Evolutionary conservation across 2,888 invertebrate species (phyloP).

Genomic region (Diaprepes abbreviatus): DNA sequence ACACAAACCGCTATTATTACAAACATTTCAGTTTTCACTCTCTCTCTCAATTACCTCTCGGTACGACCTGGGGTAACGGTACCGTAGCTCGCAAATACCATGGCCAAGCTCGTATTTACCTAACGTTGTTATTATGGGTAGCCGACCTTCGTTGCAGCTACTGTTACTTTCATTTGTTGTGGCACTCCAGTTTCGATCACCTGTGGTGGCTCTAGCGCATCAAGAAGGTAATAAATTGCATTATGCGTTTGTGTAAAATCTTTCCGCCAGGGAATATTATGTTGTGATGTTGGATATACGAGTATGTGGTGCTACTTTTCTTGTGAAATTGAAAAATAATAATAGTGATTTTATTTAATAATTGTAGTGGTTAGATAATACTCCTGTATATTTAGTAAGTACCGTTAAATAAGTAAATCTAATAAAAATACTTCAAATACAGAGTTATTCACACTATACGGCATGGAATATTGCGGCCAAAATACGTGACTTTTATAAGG

Average conservation of each 20-base stretch:
- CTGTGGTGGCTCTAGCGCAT: constrained; percentile 57
- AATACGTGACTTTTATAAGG: too few relatives aligned
- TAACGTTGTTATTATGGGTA: constrained; percentile 46
- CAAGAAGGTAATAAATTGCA: constrained; percentile 56
- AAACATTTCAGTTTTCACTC: constrained; percentile 56
- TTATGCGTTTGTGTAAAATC: background rate
- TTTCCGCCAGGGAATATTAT: background rate
- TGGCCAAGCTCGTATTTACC: constrained; percentile 50
- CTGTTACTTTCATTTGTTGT: constrained; percentile 55
- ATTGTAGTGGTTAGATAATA: too few relatives aligned
- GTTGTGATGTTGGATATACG: constrained; percentile 8
- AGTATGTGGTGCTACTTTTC: too few relatives aligned
- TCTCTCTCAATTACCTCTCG: constrained; percentile 58
- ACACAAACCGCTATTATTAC: constrained; percentile 24
- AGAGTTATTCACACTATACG: too few relatives aligned
- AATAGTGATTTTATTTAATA: too few relatives aligned
- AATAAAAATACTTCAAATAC: too few relatives aligned
- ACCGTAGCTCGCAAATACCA: constrained; percentile 42
- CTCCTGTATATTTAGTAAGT: too few relatives aligned
- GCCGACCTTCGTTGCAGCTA: constrained; percentile 56
- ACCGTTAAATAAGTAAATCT: too few relatives aligned
- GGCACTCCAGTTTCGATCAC: constrained; percentile 58
- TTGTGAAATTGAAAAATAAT: too few relatives aligned
- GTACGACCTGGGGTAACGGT: constrained; percentile 50
- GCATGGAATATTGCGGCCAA: too few relatives aligned